A percentile compares a stretch with the other conserved stretches of the same genome.
Evolutionary conservation across 2,797 vertebrate genomes (phyloP).

Genomic region (Periophthalmus magnuspinnatus): DNA sequence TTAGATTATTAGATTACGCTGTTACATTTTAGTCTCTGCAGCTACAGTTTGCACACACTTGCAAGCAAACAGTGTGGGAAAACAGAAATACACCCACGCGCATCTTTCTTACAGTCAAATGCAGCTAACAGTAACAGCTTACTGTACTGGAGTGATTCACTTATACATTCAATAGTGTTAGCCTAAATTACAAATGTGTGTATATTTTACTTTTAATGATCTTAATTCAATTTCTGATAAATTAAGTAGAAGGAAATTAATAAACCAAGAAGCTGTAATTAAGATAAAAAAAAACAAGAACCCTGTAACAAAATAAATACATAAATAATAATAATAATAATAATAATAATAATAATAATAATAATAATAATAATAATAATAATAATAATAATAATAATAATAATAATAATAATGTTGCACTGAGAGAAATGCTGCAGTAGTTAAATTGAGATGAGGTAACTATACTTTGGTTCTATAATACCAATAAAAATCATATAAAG

Average conservation of each 20-base stretch:
- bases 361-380: too few species aligned
- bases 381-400: too few species aligned
- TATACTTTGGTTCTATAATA: background rate
- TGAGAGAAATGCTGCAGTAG: background rate
- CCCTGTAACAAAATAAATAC: background rate
- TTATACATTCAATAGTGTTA: background rate
- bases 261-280: background rate
- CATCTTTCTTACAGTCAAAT: conserved; percentile 21
- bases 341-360: too few species aligned
- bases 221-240: conserved; percentile 4
- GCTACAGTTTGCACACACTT: conserved; percentile 5
- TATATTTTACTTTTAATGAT: conserved; percentile 8
- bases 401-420: background rate
- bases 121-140: conserved; percentile 12
- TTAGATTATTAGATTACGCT: too few species aligned
- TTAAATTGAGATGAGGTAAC: background rate
- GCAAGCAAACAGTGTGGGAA: conserved; percentile 36
- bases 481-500: background rate
- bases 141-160: conserved; percentile 16
- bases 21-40: background rate
- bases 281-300: background rate
- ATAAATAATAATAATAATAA: too few species aligned
- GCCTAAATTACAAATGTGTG: conserved; percentile 15
- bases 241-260: background rate
- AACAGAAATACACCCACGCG: conserved; percentile 35